These are phyloP conservation scores for Montipora capitata DNA, from an alignment of 92 coral and sea anemone genomes.

Conservation along the genomic window DNA sequence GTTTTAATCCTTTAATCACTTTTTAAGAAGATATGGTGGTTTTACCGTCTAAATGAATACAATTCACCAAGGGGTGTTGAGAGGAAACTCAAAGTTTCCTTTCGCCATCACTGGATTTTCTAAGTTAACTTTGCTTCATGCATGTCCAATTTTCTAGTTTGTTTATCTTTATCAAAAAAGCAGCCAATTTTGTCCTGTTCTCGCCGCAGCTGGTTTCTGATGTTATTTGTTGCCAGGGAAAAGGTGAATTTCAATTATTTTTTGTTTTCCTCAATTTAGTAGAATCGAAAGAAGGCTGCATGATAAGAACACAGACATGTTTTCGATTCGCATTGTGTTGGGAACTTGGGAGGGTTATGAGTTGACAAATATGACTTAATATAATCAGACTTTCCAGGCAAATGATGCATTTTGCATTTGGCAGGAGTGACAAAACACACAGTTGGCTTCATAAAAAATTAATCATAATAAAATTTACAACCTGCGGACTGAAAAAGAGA, in stretches of 20 bases:
- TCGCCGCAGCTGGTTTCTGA: conserved; percentile 11
- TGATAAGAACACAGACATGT: no score
- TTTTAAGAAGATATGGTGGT: not conserved
- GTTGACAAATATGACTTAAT: conserved; percentile 12
- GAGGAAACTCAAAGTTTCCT: no score
- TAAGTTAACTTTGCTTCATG: no score
- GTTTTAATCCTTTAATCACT: not conserved
- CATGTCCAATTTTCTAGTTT: not conserved
- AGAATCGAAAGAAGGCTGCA: not conserved
- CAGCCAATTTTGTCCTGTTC: not conserved
- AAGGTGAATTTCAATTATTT: not conserved
- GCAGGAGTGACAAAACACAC: conserved; percentile 50
- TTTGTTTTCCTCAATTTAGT: not conserved
- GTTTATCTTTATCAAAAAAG: not conserved
- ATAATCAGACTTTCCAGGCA: not conserved
- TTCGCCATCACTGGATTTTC: no score
- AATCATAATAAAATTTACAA: conserved; percentile 35
- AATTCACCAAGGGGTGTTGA: no score
- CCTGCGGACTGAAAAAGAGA: conserved; percentile 51
- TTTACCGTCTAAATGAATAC: not conserved
- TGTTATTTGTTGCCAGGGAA: not conserved
- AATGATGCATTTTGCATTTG: conserved; percentile 39
- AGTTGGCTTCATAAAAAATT: conserved; percentile 47
- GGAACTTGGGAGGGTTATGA: not conserved
- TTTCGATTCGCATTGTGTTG: not conserved